Base-by-base conservation (phyloP, 2,113 vertebrate genomes). In the Lontra canadensis region DNA sequence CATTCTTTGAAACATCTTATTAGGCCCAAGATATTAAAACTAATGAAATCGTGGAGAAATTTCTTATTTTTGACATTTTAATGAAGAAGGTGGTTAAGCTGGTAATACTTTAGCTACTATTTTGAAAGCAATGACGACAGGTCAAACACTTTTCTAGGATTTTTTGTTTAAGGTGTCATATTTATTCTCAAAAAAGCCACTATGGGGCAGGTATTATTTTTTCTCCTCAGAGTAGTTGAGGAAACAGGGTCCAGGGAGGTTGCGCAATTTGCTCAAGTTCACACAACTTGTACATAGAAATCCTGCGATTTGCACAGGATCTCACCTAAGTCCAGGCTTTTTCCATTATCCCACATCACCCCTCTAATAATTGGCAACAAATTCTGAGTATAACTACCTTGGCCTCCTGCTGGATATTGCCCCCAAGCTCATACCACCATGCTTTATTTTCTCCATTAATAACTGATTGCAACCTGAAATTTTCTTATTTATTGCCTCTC, bases 1-100 rank as follows among this genome's bases (percentile, higher is more conserved):
- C 90, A 18, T 88, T 96, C 95, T 95, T 97, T 97, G 97, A 96
- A 98, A 98, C 21, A 97, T 97, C 97, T 94, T 95, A 83, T 96
- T 95, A 93, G 96, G 90, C 88, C 90, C 29, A 44, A 4, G 31
- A 92, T 73, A 93, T 78, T 73, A 90, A 87, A 95, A 85, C 73
- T 79, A 78, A 65, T 87, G 80, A 97, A 96, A 87, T 92, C n/a
- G 83, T 78, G 61, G 17, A 39, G n/a, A 91, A 67, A 73, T 14
- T 65, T 78, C 13, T 73, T 76, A 55, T 82, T 73, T 96, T 79
- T 61, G 71, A 79, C 67, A 44, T 34, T 91, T 76, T 97, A 79
- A 90, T 93, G 52, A 84, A 81, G 29, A 90, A 86, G 4, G 57
- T 15, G 4, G 73, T 90, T 89, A 89, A 86, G 3, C 39, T 65